Conservation (phyloP, 2,888 invertebrate species). For the Amphipoea lucens region DNA sequence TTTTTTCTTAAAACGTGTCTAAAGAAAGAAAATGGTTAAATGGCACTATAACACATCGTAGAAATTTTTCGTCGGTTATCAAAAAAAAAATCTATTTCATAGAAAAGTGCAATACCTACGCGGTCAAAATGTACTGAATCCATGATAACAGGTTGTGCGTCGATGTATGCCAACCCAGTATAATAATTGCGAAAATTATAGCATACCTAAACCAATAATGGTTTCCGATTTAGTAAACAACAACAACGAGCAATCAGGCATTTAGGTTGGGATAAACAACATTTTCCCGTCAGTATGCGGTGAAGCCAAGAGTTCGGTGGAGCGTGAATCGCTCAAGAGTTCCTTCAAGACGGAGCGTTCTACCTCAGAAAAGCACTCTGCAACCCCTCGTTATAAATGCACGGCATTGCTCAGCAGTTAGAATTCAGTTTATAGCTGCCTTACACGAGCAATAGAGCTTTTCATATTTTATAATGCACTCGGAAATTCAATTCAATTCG, state of each 20-base stretch:
- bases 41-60: background rate
- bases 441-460: conserved; percentile 43
- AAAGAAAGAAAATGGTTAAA: background rate
- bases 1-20: background rate
- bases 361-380: background rate
- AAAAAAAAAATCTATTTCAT: background rate
- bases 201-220: background rate
- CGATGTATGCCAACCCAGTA: background rate
- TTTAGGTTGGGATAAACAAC: conserved; percentile 1
- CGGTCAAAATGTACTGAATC: background rate
- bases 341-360: conserved; percentile 3
- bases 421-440: conserved; percentile 53
- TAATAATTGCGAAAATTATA: background rate
- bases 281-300: conserved; percentile 11
- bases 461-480: conserved; percentile 60
- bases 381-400: conserved; percentile 50
- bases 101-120: background rate
- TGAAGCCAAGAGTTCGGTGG: background rate
- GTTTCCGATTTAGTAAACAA: background rate
- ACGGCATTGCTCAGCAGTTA: conserved; percentile 27
- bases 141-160: background rate
- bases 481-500: conserved; percentile 51
- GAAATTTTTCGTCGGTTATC: background rate
- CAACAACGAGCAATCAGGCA: background rate
- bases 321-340: conserved; percentile 13